phyloP scores from a whole-genome alignment of 2,888 invertebrate genomes.

The Macrosoma leucophasiata region DNA sequence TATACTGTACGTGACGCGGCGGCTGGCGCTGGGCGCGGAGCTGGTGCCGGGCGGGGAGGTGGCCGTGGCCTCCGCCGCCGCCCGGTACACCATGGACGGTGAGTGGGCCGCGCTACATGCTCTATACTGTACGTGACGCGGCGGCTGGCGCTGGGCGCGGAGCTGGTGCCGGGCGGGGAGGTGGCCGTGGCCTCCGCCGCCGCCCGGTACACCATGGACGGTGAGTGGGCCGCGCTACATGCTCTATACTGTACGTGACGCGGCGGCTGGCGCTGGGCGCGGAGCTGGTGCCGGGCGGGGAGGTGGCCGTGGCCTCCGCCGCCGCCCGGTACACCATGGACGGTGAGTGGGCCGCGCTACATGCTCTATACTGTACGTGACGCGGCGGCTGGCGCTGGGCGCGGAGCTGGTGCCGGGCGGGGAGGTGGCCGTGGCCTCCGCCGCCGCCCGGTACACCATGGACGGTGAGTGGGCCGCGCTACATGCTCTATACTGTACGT shows the following conservation, averaged over 20 bases:
- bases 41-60: conserved; percentile 90
- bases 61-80: conserved; percentile 90
- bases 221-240: too few relatives aligned
- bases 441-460: conserved; percentile 87
- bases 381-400: conserved; percentile 86
- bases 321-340: conserved; percentile 86
- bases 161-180: conserved; percentile 94
- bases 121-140: too few relatives aligned
- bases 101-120: too few relatives aligned
- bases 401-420: conserved; percentile 81
- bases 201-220: conserved; percentile 83
- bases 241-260: too few relatives aligned
- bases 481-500: too few relatives aligned
- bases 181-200: conserved; percentile 91
- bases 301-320: conserved; percentile 90
- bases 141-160: conserved; percentile 91
- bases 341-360: too few relatives aligned
- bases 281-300: conserved; percentile 94
- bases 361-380: too few relatives aligned
- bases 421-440: conserved; percentile 91
- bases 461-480: too few relatives aligned
- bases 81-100: conserved; percentile 83
- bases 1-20: conserved; percentile 87
- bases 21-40: conserved; percentile 81
- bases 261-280: conserved; percentile 90